Conservation (phyloP, 2,113 vertebrate species). For the Morone saxatilis region DNA sequence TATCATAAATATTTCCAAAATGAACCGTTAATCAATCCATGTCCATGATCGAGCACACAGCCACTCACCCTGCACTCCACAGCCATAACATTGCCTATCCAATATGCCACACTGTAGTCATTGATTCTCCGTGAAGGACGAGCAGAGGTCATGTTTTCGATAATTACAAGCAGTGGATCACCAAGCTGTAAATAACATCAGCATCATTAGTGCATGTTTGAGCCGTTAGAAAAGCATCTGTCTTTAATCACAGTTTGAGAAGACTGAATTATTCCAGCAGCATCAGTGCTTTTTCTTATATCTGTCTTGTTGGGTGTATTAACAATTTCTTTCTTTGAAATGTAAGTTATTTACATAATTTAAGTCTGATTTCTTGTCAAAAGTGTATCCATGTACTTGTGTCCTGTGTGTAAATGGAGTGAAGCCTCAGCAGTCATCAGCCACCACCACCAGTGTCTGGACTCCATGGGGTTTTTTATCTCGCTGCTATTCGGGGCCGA, state of each 20-base stretch:
- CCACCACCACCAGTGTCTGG: no score
- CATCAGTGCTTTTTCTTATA: background rate
- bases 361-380: background rate
- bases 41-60: slow-evolving; percentile 1
- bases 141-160: slow-evolving; percentile 65
- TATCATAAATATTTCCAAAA: slow-evolving; percentile 13
- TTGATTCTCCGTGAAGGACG: slow-evolving; percentile 66
- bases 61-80: background rate
- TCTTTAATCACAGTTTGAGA: slow-evolving; percentile 52
- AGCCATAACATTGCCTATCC: slow-evolving; percentile 17
- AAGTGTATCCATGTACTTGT: background rate
- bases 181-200: slow-evolving; percentile 62
- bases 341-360: background rate
- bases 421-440: no score
- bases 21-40: slow-evolving; percentile 11
- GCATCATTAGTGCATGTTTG: slow-evolving; percentile 60
- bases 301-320: background rate
- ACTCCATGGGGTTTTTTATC: no score
- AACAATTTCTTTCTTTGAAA: background rate
- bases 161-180: slow-evolving; percentile 70
- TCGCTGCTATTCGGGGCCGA: no score
- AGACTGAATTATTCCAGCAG: slow-evolving; percentile 23
- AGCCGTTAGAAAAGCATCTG: slow-evolving; percentile 65
- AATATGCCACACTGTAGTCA: slow-evolving; percentile 28
- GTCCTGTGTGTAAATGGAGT: background rate